These are phyloP conservation scores for Siphamia tubifer DNA, from an alignment of 2,113 vertebrate genomes.

Conservation along the genomic window DNA sequence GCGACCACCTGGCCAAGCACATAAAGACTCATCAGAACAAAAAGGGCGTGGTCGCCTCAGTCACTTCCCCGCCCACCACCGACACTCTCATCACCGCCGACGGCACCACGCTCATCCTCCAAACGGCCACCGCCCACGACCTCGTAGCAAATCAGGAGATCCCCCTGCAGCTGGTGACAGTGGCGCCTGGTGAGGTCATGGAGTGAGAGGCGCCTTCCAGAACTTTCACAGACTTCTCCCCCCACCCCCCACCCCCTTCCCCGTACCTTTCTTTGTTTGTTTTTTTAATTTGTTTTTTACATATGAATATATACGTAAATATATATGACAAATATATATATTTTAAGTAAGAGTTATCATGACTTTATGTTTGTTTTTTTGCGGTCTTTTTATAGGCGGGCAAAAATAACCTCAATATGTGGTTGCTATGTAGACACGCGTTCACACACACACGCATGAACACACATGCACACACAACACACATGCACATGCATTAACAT, in stretches of 20 bases:
- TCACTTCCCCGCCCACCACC: conserved; percentile 83
- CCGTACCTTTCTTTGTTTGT: conserved; percentile 49
- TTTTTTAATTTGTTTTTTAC: conserved; percentile 71
- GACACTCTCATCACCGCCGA: conserved; percentile 94
- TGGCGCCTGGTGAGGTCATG: conserved; percentile 96
- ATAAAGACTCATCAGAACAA: conserved; percentile 99
- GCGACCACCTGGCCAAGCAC: conserved; percentile 99
- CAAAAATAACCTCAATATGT: conserved; percentile 89
- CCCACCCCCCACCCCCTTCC: too few relatives aligned
- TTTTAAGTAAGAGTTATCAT: conserved; percentile 85
- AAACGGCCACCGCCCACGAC: conserved; percentile 92
- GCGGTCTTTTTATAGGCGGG: conserved; percentile 99
- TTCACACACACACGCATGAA: conserved; percentile 36
- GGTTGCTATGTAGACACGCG: conserved; percentile 89
- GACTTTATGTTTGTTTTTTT: conserved; percentile 96
- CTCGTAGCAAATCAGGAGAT: conserved; percentile 97
- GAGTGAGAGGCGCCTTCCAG: conserved; percentile 86
- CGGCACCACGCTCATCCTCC: conserved; percentile 97
- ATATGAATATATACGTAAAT: conserved; percentile 84
- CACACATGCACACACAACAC: too few relatives aligned
- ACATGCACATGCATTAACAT: conserved; percentile 55
- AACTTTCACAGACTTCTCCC: conserved; percentile 75
- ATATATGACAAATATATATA: conserved; percentile 85
- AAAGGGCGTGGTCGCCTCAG: conserved; percentile 89
- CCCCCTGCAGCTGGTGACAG: conserved; percentile 98